These are phyloP conservation scores for Nipponia nippon DNA, from an alignment of 2,113 vertebrate genomes.

Conservation along the genomic window DNA sequence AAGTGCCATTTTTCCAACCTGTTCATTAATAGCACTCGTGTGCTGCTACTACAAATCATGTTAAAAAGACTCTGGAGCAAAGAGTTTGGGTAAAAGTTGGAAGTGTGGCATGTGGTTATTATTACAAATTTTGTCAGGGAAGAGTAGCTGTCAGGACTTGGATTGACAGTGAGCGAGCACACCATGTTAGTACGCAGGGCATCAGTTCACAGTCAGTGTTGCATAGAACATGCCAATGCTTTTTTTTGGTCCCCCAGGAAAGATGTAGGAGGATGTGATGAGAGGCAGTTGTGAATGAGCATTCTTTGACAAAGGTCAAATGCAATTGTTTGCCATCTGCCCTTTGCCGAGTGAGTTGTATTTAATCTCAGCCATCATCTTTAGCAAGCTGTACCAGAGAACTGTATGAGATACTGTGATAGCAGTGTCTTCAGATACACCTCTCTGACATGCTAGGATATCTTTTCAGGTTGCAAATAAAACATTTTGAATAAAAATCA, in stretches of 20 bases:
- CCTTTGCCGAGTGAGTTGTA: constrained; percentile 43
- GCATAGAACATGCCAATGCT: neutral
- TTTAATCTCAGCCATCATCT: constrained; percentile 56
- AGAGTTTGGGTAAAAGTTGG: neutral
- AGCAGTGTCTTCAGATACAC: neutral
- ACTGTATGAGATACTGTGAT: constrained; percentile 1
- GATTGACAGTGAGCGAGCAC: neutral
- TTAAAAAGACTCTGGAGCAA: neutral
- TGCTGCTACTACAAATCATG: neutral
- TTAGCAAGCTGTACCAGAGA: constrained; percentile 8
- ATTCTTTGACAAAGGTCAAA: constrained; percentile 62
- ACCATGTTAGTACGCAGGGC: neutral
- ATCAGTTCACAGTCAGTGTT: neutral
- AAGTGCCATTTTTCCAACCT: neutral
- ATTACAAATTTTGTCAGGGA: neutral
- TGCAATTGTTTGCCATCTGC: constrained; percentile 53
- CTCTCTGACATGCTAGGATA: neutral
- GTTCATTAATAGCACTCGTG: neutral
- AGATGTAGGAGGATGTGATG: constrained; percentile 19
- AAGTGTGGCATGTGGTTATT: neutral
- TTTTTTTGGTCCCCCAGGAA: constrained; percentile 11
- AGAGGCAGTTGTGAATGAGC: constrained; percentile 45
- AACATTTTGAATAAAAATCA: neutral
- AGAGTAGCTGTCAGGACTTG: neutral
- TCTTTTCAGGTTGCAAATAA: neutral